Evolutionary conservation across 2,888 invertebrate species (phyloP).

Genomic region (Carabus problematicus): DNA sequence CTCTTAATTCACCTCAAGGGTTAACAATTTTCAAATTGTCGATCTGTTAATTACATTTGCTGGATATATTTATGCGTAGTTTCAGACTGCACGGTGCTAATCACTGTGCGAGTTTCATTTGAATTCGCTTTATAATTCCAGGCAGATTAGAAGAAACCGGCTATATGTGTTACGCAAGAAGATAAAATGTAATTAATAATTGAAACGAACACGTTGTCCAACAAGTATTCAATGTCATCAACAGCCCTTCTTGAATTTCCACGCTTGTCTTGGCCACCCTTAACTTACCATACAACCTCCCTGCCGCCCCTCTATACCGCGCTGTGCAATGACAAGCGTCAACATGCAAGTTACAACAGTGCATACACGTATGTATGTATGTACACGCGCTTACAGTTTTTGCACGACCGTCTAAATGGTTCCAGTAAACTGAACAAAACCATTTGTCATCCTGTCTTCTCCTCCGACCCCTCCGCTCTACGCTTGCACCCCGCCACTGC

Average conservation of each 20-base stretch:
- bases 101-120: conserved; percentile 1
- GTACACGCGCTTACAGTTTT: conserved; percentile 29
- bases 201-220: conserved; percentile 17
- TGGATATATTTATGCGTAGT: conserved; percentile 17
- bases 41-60: conserved; percentile 21
- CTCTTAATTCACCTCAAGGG: conserved; percentile 30
- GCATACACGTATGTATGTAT: conserved; percentile 26
- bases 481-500: conserved; percentile 5
- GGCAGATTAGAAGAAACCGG: too few relatives aligned
- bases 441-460: conserved; percentile 40
- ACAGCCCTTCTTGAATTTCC: conserved; percentile 27
- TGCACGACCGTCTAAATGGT: conserved; percentile 41
- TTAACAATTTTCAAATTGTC: conserved; percentile 5
- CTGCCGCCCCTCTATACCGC: conserved; percentile 31
- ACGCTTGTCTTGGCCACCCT: conserved; percentile 10
- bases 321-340: conserved; percentile 22
- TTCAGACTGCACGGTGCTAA: background rate
- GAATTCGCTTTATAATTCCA: background rate
- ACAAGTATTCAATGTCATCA: conserved; percentile 33
- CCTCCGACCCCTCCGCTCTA: conserved; percentile 7
- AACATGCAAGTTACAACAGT: conserved; percentile 7
- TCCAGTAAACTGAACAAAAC: conserved; percentile 39
- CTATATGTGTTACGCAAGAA: too few relatives aligned
- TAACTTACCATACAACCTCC: conserved; percentile 5
- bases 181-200: conserved; percentile 18